phyloP scores from a whole-genome alignment of 2,113 vertebrate genomes.

The Patagioenas fasciata region DNA sequence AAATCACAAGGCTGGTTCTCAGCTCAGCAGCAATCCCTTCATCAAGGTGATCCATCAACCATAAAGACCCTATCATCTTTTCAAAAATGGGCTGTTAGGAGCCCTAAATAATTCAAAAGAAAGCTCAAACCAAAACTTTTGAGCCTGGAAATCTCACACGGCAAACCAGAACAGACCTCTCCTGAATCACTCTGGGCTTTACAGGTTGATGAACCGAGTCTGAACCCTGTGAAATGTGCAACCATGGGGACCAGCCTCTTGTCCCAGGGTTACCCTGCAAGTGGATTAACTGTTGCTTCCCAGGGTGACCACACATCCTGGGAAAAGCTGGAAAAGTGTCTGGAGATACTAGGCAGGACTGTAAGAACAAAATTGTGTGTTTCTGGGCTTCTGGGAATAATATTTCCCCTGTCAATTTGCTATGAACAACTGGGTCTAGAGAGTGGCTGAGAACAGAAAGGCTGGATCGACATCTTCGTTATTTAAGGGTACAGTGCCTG shows the following conservation, averaged over 20 bases:
- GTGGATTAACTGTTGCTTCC: neutral
- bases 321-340: neutral
- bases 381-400: neutral
- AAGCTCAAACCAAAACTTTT: neutral
- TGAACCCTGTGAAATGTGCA: neutral
- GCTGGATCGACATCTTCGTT: neutral
- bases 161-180: accelerated
- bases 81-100: neutral
- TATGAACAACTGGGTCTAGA: neutral
- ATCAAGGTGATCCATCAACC: neutral
- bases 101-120: neutral
- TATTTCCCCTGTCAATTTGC: neutral
- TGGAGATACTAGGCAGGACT: neutral
- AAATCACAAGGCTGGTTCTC: neutral
- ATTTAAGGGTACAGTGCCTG: neutral
- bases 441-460: neutral
- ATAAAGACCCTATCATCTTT: neutral
- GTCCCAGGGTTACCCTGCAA: no score
- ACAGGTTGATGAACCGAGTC: neutral
- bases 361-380: neutral
- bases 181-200: no score
- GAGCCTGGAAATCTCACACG: neutral
- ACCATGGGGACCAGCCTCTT: accelerated
- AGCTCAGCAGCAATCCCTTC: neutral
- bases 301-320: neutral